Percentiles rank a stretch among this genome's conserved stretches.
phyloP scores from a whole-genome alignment of 2,888 invertebrate genomes.

The Callinectes sapidus region DNA sequence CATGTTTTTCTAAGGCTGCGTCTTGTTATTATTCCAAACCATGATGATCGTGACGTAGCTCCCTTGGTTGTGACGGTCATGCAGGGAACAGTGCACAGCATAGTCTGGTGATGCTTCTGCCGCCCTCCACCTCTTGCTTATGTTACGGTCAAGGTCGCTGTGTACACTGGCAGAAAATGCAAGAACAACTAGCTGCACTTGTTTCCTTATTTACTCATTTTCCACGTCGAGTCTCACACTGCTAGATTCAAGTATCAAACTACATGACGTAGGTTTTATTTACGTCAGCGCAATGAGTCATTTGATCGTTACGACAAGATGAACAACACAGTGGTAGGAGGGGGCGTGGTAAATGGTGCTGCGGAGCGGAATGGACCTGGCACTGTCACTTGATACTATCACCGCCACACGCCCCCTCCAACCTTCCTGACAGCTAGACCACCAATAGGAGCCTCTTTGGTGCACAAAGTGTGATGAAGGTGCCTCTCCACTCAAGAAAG shows the following conservation, averaged over 20 bases:
- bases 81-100: not conserved
- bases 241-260: not conserved
- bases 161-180: not conserved
- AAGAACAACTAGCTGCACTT: not conserved
- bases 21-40: conserved; percentile 10
- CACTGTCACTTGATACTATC: conserved; percentile 16
- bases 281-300: not conserved
- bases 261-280: not conserved
- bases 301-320: not conserved
- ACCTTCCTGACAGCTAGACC: not conserved
- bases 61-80: not conserved
- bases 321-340: not conserved
- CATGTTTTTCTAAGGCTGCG: not conserved
- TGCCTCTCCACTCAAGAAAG: not conserved
- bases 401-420: not conserved
- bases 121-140: not conserved
- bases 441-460: conserved; percentile 10
- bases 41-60: not conserved
- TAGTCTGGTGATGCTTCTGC: not conserved
- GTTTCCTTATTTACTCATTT: not conserved
- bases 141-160: conserved; percentile 21
- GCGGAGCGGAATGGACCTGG: not conserved
- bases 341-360: not conserved
- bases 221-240: not conserved
- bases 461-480: not conserved